These are phyloP conservation scores for Ia io DNA, from an alignment of 2,113 vertebrate species.

Conservation along the genomic window DNA sequence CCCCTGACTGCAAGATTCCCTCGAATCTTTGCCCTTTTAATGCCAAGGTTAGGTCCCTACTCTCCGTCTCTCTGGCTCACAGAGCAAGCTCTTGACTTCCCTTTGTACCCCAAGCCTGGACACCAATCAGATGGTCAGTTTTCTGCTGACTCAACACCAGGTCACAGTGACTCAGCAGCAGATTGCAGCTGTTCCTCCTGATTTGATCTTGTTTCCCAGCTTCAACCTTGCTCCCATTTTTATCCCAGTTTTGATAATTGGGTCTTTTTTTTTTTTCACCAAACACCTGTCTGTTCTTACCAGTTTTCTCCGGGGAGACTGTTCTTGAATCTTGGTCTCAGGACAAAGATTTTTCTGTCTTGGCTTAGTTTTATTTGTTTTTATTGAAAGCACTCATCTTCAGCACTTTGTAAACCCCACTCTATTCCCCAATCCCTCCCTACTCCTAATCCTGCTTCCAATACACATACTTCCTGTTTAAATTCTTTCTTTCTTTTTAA, in stretches of 20 bases:
- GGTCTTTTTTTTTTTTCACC: background rate
- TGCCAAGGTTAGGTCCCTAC: background rate
- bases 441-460: background rate
- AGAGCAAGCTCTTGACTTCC: background rate
- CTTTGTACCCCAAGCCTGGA: background rate
- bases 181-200: background rate
- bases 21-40: background rate
- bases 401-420: background rate
- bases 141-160: slow-evolving; percentile 40
- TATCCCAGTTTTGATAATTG: slow-evolving; percentile 60
- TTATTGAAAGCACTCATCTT: background rate
- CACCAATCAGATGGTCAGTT: background rate
- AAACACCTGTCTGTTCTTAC: slow-evolving; percentile 2
- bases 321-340: slow-evolving; percentile 8
- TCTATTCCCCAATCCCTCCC: background rate
- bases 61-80: background rate
- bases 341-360: background rate
- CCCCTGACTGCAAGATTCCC: background rate
- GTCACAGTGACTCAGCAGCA: slow-evolving; percentile 38
- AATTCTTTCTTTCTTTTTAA: background rate
- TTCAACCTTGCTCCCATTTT: background rate
- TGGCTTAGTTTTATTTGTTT: background rate
- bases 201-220: background rate
- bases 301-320: slow-evolving; percentile 13
- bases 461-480: background rate